Percentiles rank a stretch among this genome's conserved stretches.
phyloP scores from a whole-genome alignment of 1,140 invertebrate genomes.

The Achatina immaculata region DNA sequence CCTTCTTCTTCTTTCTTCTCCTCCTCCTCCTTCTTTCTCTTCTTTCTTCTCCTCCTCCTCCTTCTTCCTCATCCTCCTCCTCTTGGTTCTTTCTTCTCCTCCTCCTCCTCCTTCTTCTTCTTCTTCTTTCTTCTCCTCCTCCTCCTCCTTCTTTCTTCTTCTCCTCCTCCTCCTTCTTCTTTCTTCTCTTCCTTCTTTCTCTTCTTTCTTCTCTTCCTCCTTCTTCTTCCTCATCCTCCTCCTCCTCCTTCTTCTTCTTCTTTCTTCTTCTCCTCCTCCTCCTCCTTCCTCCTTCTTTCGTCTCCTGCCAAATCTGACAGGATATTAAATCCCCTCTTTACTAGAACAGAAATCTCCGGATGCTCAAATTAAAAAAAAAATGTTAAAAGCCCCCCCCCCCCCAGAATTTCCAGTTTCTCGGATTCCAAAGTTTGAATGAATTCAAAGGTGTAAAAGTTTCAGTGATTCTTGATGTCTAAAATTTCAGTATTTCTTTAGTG shows the following conservation, averaged over 20 bases:
- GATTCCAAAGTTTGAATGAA: too few relatives aligned
- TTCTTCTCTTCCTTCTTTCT: not conserved
- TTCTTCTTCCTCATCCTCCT: not conserved
- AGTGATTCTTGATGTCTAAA: too few relatives aligned
- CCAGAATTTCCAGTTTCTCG: too few relatives aligned
- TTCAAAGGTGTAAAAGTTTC: too few relatives aligned
- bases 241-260: constrained; percentile 6
- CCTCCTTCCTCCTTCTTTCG: constrained; percentile 11
- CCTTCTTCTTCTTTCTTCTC: not conserved
- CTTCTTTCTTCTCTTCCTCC: constrained; percentile 41
- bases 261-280: not conserved
- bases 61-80: constrained; percentile 27
- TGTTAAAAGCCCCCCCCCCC: too few relatives aligned
- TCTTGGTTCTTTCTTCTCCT: not conserved
- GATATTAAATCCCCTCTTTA: too few relatives aligned
- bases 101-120: not conserved
- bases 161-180: constrained; percentile 31
- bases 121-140: constrained; percentile 25
- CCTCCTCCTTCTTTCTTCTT: constrained; percentile 34
- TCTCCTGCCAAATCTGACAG: too few relatives aligned
- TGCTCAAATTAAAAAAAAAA: too few relatives aligned
- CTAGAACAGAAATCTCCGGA: too few relatives aligned
- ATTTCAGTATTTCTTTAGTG: too few relatives aligned
- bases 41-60: constrained; percentile 13
- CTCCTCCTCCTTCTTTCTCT: not conserved